Percentiles rank a stretch among this genome's conserved stretches.
Evolutionary conservation across 2,888 invertebrate species (phyloP).

Genomic region (Fragum fragum): DNA sequence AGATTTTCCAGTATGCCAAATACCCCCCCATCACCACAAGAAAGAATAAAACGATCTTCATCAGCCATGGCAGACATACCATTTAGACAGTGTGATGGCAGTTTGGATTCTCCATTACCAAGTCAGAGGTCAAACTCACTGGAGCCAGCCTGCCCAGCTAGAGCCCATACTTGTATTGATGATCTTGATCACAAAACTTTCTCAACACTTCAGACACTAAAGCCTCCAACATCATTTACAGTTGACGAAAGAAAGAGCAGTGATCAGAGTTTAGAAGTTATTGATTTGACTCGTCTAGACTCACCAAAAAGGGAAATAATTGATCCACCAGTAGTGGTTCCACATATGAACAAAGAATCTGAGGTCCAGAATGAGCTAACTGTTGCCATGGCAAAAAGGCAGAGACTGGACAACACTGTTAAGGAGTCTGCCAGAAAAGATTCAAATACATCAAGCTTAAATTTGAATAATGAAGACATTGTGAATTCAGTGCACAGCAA

Average conservation of each 20-base stretch:
- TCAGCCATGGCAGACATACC: conserved; percentile 14
- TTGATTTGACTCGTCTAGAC: conserved; percentile 47
- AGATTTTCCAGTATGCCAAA: conserved; percentile 16
- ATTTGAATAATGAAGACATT: too few species aligned
- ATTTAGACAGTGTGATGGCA: not conserved
- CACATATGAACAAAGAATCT: conserved; percentile 45
- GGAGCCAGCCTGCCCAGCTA: not conserved
- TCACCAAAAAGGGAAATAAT: not conserved
- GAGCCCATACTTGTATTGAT: conserved; percentile 7
- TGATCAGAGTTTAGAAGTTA: not conserved
- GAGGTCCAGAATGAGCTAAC: conserved; percentile 66
- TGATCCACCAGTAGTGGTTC: not conserved
- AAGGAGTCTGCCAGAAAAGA: not conserved
- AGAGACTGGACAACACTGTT: conserved; percentile 33
- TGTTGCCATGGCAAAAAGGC: conserved; percentile 65
- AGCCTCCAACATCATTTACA: not conserved
- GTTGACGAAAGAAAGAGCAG: not conserved
- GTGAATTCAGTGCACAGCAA: not conserved
- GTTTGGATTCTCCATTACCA: not conserved
- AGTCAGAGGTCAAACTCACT: conserved; percentile 25
- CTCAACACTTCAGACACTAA: conserved; percentile 2
- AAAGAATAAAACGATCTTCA: not conserved
- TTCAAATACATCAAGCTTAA: not conserved
- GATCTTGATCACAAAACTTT: not conserved
- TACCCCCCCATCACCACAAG: not conserved